These are phyloP conservation scores for Sycophila sp. DNA, from an alignment of 1,140 invertebrate species.

Conservation along the genomic window DNA sequence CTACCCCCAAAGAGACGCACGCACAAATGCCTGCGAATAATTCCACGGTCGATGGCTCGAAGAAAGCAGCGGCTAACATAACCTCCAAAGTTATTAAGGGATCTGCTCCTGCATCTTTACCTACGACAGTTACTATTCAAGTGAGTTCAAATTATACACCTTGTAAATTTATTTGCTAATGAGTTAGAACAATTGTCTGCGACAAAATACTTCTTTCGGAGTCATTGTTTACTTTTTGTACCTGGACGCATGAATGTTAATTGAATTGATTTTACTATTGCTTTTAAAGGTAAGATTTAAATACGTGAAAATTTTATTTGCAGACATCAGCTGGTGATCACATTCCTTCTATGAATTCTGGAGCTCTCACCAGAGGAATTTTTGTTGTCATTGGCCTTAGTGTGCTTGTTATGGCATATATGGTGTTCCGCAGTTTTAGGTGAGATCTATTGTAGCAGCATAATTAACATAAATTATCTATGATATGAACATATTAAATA, in stretches of 20 bases:
- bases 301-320: not conserved
- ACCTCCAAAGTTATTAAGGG: slow-evolving; percentile 39
- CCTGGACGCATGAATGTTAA: no score
- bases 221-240: no score
- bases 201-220: no score
- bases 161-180: no score
- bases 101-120: slow-evolving; percentile 31
- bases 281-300: not conserved
- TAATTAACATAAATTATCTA: no score
- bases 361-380: slow-evolving; percentile 63
- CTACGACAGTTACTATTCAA: not conserved
- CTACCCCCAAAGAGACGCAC: not conserved
- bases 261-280: not conserved
- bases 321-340: slow-evolving; percentile 35
- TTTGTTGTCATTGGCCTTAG: slow-evolving; percentile 66
- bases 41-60: not conserved
- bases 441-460: no score
- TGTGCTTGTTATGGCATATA: slow-evolving; percentile 63
- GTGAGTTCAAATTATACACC: no score
- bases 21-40: slow-evolving; percentile 10
- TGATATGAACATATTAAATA: no score
- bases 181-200: no score
- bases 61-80: slow-evolving; percentile 38
- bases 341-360: slow-evolving; percentile 50
- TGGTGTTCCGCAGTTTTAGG: slow-evolving; percentile 66